Base-by-base conservation (phyloP, 2,797 vertebrate species). In the Champsocephalus gunnari region DNA sequence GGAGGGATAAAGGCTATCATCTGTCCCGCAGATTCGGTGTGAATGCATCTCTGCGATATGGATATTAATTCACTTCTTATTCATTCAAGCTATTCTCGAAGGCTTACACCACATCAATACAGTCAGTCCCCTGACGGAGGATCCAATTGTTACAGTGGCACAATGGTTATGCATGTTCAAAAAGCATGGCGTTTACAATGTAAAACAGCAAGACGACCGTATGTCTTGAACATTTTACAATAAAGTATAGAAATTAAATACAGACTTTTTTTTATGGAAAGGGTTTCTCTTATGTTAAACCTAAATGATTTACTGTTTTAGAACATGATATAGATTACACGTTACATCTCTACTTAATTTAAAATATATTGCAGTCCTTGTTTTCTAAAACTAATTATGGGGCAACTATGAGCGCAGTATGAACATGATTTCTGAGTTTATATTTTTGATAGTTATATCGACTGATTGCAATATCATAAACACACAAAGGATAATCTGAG, bases 21-120 rank as follows among this genome's bases (percentile, higher is more conserved):
- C 92, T 90, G 92, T 87, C 85, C 78, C 9, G 1, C 57, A 85
- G 81, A 90, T 82, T 87, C 21, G 83, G 67, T 74, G 83, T 44
- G 32, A 85, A 88, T 87, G 87, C 58, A 82, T 81, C 75, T 71
- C 60, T 47, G 73, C 8, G 67, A 90, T 90, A 91, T 80, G 88
- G 87, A 90, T 81, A 87, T 92, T 65, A 87, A 86, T 83, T 82
- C 80, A 58, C 73, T 81, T 77, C 55, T 82, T 50, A 77, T 80
- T 81, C 70, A 87, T 84, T 88, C 57, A 77, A 17, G 59, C 78
- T 75, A 45, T 79, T 79, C 73, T 75, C 34, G 50, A 68, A 49
- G 66, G 78, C 73, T 75, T 53, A 48, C 32, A 45, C 28, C 13
- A 17, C 66, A 59, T 85, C 70, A 48, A 85, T 73, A 56, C 54